Percentiles rank a stretch among this genome's conserved stretches.
phyloP scores from a whole-genome alignment of 2,888 invertebrate genomes.

The Torymus texanus region DNA sequence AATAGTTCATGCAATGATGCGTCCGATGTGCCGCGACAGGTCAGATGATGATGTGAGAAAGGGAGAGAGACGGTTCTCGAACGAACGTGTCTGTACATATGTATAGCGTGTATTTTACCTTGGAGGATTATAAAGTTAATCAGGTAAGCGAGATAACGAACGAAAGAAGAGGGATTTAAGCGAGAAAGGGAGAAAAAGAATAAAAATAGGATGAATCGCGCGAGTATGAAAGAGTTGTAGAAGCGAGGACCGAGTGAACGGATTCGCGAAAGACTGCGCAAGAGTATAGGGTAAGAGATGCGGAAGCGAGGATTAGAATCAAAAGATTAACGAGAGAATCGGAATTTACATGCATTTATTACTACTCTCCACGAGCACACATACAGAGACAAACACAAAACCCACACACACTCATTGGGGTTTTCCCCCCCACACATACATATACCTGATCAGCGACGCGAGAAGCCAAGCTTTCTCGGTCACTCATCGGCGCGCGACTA shows the following conservation, averaged over 20 bases:
- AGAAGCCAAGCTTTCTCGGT: slow-evolving; percentile 52
- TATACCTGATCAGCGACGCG: slow-evolving; percentile 43
- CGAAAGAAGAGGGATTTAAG: slow-evolving; percentile 6
- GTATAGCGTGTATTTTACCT: slow-evolving; percentile 63
- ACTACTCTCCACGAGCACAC: slow-evolving; percentile 15
- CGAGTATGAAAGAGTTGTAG: slow-evolving; percentile 50
- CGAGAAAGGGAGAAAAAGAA: slow-evolving; percentile 51
- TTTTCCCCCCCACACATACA: slow-evolving; percentile 23
- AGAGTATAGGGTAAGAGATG: slow-evolving; percentile 22
- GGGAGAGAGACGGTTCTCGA: slow-evolving; percentile 43
- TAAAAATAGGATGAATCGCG: slow-evolving; percentile 40
- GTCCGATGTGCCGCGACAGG: slow-evolving; percentile 11
- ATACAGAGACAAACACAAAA: slow-evolving; percentile 9
- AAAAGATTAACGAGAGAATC: slow-evolving; percentile 53
- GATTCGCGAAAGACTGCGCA: slow-evolving; percentile 58
- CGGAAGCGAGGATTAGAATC: slow-evolving; percentile 45
- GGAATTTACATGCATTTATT: slow-evolving; percentile 38
- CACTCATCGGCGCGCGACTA: slow-evolving; percentile 10
- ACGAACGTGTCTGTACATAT: slow-evolving; percentile 69
- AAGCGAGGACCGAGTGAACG: slow-evolving; percentile 56
- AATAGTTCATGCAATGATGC: slow-evolving; percentile 12
- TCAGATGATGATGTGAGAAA: slow-evolving; percentile 55
- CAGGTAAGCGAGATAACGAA: background rate
- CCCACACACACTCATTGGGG: slow-evolving; percentile 33
- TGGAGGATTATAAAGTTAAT: slow-evolving; percentile 39